Evolutionary conservation across 2,113 vertebrate species (phyloP).

Genomic region (Smithornis capensis): DNA sequence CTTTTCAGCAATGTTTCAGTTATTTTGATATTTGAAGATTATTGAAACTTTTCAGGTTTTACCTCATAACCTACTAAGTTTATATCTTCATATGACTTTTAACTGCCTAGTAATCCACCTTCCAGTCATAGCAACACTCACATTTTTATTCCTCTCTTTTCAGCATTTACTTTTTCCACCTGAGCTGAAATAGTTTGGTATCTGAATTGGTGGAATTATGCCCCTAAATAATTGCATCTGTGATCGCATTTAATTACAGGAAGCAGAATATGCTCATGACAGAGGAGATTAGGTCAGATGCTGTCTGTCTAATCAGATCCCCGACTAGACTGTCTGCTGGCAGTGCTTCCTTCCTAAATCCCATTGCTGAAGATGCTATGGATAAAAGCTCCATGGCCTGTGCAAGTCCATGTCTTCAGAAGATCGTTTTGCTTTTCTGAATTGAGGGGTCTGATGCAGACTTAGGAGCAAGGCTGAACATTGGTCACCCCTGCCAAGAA

Average conservation of each 20-base stretch:
- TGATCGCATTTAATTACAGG: slow-evolving; percentile 48
- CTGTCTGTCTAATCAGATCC: slow-evolving; percentile 48
- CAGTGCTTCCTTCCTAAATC: slow-evolving; percentile 14
- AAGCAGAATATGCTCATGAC: background rate
- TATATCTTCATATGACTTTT: background rate
- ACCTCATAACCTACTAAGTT: background rate
- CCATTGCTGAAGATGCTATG: background rate
- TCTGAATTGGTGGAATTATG: slow-evolving; percentile 35
- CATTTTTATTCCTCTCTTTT: background rate
- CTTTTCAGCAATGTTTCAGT: background rate
- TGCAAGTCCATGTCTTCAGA: background rate
- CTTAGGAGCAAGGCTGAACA: background rate
- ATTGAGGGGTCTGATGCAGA: background rate
- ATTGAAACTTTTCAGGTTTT: background rate
- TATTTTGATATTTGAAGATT: background rate
- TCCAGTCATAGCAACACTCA: background rate
- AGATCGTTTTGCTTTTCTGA: background rate
- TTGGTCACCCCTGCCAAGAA: background rate
- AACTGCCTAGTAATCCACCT: background rate
- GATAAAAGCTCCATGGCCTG: background rate
- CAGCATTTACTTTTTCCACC: background rate
- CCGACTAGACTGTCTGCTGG: background rate
- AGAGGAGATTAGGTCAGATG: slow-evolving; percentile 30
- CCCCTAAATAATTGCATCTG: slow-evolving; percentile 26
- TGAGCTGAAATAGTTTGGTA: background rate